Evolutionary conservation across 2,888 invertebrate species (phyloP), one percentile per base, ranked within the genome.

Genomic region (Diarsia dahlii): DNA sequence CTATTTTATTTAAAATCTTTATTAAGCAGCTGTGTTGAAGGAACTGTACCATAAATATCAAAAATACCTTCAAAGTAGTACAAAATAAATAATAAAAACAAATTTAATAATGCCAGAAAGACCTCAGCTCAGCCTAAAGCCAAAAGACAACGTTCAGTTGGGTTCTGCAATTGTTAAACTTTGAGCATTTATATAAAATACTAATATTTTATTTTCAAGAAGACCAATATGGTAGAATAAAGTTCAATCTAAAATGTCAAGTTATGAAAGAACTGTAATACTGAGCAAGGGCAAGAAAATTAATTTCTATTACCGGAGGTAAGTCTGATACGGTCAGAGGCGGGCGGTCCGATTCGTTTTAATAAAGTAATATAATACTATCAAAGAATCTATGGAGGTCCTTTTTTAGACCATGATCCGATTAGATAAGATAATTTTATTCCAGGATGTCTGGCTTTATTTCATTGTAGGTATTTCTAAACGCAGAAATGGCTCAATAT

Each of bases 401-500:
- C 60, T 10, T 45, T 45, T 81, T 65, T 18, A 60, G 48, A 48
- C 13, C 15, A 68, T 52, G 68, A 45, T 58, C n/a, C 20, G 9
- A 20, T 46, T 52, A 48, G 5, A 12, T n/a, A 52, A 39, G 15
- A 52, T 39, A 20, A 50, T 79, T 68, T 68, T 23, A 39, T 23
- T 28, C n/a, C 20, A 39, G 13, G 10, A 68, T 67, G 28, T 28
- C 28, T 28, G 50, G 3, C 20, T 76, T 76, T 77, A 78, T 79
- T 78, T 71, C 56, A 74, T 72, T 20, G 34, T 73, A 28, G 73
- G 20, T 64, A 62, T 78, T 70, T 64, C 60, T 62, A 23, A 23
- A 66, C 76, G 46, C 70, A 67, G 63, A 34, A 54, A 71, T 71
- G 73, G 52, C 66, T 71, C 74, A 82, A 81, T 87, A 87, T 78